Percentiles rank a stretch among this genome's conserved stretches.
Conservation (phyloP, 2,113 vertebrate species). For the Cebus imitator region DNA sequence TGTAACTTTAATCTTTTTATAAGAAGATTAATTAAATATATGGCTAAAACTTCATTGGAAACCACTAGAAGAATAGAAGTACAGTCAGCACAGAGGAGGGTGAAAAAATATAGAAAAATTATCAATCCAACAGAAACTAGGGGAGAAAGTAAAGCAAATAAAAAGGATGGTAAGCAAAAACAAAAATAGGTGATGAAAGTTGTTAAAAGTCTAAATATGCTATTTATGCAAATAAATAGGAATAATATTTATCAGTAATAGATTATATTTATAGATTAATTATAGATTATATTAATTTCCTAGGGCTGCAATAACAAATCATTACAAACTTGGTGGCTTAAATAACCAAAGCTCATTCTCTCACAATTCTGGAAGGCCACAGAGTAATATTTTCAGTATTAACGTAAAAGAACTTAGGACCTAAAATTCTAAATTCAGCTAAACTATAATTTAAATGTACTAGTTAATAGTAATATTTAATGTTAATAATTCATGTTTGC, state of each 20-base stretch:
- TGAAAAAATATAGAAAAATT: neutral
- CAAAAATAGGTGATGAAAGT: neutral
- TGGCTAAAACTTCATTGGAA: neutral
- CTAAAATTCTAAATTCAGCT: neutral
- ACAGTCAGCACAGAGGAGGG: neutral
- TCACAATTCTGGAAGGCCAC: neutral
- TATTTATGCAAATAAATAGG: neutral
- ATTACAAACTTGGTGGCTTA: neutral
- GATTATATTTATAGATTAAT: neutral
- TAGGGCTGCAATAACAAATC: neutral
- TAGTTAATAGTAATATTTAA: neutral
- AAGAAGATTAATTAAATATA: neutral
- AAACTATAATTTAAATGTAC: neutral
- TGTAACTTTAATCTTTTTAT: conserved; percentile 9
- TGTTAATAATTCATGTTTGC: neutral
- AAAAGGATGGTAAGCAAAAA: neutral
- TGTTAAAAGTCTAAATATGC: neutral
- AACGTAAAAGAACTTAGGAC: neutral
- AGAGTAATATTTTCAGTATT: neutral
- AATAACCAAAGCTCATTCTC: neutral
- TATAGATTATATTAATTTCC: neutral
- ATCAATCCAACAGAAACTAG: neutral
- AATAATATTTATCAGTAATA: neutral
- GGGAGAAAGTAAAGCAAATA: neutral
- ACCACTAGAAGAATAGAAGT: conserved; percentile 1